Evolutionary conservation across 2,797 vertebrate genomes (phyloP), one percentile per base, ranked within the genome.

Genomic region (Graptemys geographica): DNA sequence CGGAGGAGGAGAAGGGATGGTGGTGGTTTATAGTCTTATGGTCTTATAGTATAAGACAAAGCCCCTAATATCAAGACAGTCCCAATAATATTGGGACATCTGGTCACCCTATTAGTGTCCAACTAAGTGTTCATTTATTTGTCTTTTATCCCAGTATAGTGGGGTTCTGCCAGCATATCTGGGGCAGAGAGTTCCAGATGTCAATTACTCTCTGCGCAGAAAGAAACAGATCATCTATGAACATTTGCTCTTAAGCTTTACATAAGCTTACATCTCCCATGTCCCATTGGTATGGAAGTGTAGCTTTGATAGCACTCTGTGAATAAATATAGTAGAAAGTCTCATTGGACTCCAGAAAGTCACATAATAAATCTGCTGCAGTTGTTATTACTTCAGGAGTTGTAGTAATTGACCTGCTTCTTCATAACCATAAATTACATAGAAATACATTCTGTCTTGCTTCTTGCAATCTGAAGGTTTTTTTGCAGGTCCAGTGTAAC

Each of bases 361-460:
- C 91, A 41, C 49, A 81, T 85, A 76, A 81, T 95, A 90, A 89
- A 95, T 93, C 79, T 95, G 37, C 41, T 74, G 72, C 59, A 5
- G 55, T 85, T 92, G 28, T 85, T 91, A 62, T 44, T 85, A 56
- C 72, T 94, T 93, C 81, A 95, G 76, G 86, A 94, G 27, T 86
- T 93, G 83, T 94, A 52, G 27, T 89, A 90, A 90, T 86, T 91
- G 81, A 79, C 85, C 79, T 90, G 79, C 53, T 87, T 92, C 74
- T 86, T 93, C 74, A 51, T 91, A 86, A 72, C 90, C 82, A 33
- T 87, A 57, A 92, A 93, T 27, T 31, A 76, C 79, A 81, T 21
- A 87, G 80, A 95, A 89, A 79, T 89, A 55, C 15, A 9, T 79
- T 86, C 83, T 51, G 23, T 76, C 51, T 87, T 76, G 33, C 37